Percentiles rank a stretch among this genome's conserved stretches.
phyloP scores from a whole-genome alignment of 2,797 vertebrate species.

The Sandelia bainsii region DNA sequence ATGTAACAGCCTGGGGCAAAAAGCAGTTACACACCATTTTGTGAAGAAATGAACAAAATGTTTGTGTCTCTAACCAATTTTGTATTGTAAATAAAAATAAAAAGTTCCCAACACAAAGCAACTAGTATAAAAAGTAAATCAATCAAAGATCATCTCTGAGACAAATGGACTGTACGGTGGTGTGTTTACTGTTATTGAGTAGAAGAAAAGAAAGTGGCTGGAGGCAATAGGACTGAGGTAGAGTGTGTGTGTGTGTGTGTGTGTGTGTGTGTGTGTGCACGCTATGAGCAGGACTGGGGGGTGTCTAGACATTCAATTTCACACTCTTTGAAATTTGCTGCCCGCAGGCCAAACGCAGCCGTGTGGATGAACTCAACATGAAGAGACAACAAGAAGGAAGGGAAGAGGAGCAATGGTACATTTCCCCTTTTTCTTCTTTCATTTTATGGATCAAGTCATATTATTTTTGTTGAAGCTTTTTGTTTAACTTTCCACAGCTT shows the following conservation, averaged over 20 bases:
- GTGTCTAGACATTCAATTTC: slow-evolving; percentile 75
- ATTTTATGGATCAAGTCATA: not conserved
- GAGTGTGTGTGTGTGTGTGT: slow-evolving; percentile 17
- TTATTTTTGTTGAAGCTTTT: not conserved
- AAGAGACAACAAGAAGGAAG: slow-evolving; percentile 26
- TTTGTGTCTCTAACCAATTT: not conserved
- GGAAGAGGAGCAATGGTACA: not conserved
- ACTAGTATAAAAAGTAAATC: not conserved
- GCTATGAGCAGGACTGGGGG: slow-evolving; percentile 15
- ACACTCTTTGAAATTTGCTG: slow-evolving; percentile 69
- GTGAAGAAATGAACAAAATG: not conserved
- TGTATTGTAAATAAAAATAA: not conserved
- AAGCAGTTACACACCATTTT: not conserved
- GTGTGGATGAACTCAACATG: slow-evolving; percentile 40
- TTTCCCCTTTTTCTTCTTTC: not conserved
- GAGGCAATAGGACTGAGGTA: slow-evolving; percentile 10
- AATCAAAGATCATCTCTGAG: not conserved
- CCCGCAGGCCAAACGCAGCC: slow-evolving; percentile 60
- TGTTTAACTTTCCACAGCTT: not conserved
- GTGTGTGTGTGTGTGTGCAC: slow-evolving; percentile 7
- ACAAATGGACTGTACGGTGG: not conserved
- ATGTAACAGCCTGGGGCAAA: not conserved
- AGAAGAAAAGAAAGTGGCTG: slow-evolving; percentile 10
- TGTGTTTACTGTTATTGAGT: slow-evolving; percentile 21
- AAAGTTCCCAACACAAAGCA: not conserved